These are phyloP conservation scores for Hydrolagus affinis DNA, from an alignment of 2,113 vertebrate genomes.

Conservation along the genomic window DNA sequence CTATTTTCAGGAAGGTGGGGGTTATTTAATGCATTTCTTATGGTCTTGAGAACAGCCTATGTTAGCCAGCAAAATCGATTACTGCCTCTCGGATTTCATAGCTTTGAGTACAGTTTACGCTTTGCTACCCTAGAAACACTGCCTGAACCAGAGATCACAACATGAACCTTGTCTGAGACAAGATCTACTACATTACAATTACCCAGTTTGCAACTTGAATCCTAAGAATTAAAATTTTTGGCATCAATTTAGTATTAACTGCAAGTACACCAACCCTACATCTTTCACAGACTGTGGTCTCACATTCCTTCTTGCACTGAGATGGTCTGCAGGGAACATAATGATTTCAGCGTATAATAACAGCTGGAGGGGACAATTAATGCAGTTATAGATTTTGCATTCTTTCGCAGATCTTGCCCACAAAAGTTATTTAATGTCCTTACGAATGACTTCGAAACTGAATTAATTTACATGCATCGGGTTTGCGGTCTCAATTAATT, in stretches of 20 bases:
- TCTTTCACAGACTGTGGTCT: slow-evolving; percentile 29
- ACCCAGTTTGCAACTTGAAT: slow-evolving; percentile 28
- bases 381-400: slow-evolving; percentile 19
- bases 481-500: neutral
- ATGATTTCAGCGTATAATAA: slow-evolving; percentile 28
- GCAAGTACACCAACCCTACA: slow-evolving; percentile 23
- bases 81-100: neutral
- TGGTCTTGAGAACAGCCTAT: neutral
- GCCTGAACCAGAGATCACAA: neutral
- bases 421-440: slow-evolving; percentile 24
- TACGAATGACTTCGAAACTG: slow-evolving; percentile 1
- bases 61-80: neutral
- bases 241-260: slow-evolving; percentile 31
- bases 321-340: slow-evolving; percentile 25
- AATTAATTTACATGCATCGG: slow-evolving; percentile 8
- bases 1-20: neutral
- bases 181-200: neutral
- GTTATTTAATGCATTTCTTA: neutral
- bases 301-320: slow-evolving; percentile 13
- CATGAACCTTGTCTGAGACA: slow-evolving; percentile 21
- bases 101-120: neutral
- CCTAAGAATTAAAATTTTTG: slow-evolving; percentile 27
- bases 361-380: slow-evolving; percentile 29
- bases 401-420: slow-evolving; percentile 22
- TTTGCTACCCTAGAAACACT: too few relatives aligned